These are phyloP conservation scores for Mycalesis mineus DNA, from an alignment of 2,888 invertebrate species.

Conservation along the genomic window DNA sequence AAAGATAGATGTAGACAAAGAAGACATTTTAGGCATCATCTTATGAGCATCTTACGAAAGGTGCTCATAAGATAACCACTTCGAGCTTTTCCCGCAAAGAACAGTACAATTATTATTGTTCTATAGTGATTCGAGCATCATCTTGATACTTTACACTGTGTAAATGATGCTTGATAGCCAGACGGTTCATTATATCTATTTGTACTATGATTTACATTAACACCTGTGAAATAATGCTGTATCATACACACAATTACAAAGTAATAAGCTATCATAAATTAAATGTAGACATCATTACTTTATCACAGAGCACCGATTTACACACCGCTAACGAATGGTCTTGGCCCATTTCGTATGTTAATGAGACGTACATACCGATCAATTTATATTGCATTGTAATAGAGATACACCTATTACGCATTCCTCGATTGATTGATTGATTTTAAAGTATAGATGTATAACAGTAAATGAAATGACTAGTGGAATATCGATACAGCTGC, in stretches of 20 bases:
- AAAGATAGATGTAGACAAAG: too few relatives aligned
- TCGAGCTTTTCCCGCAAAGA: background rate
- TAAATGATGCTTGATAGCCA: background rate
- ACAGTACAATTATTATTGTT: background rate
- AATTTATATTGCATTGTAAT: slow-evolving; percentile 52
- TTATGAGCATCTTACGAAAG: too few relatives aligned
- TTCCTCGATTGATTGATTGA: slow-evolving; percentile 60
- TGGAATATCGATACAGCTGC: slow-evolving; percentile 30
- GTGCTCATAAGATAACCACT: too few relatives aligned
- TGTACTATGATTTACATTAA: slow-evolving; percentile 3
- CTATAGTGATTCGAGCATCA: background rate
- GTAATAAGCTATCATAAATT: slow-evolving; percentile 21
- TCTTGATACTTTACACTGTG: background rate
- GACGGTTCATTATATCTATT: slow-evolving; percentile 1
- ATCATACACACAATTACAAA: slow-evolving; percentile 10
- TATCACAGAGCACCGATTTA: slow-evolving; percentile 25
- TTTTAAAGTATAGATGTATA: slow-evolving; percentile 44
- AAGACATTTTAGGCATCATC: too few relatives aligned
- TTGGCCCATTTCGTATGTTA: slow-evolving; percentile 48
- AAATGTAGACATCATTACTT: slow-evolving; percentile 27
- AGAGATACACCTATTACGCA: slow-evolving; percentile 51
- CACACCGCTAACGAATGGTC: slow-evolving; percentile 30
- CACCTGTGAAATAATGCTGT: slow-evolving; percentile 10
- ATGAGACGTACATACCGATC: slow-evolving; percentile 54
- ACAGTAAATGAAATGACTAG: slow-evolving; percentile 44